Percentiles rank a stretch among this genome's conserved stretches.
These are phyloP conservation scores for Pomatorhinus ruficollis DNA, from an alignment of 2,113 vertebrate genomes.

Conservation along the genomic window DNA sequence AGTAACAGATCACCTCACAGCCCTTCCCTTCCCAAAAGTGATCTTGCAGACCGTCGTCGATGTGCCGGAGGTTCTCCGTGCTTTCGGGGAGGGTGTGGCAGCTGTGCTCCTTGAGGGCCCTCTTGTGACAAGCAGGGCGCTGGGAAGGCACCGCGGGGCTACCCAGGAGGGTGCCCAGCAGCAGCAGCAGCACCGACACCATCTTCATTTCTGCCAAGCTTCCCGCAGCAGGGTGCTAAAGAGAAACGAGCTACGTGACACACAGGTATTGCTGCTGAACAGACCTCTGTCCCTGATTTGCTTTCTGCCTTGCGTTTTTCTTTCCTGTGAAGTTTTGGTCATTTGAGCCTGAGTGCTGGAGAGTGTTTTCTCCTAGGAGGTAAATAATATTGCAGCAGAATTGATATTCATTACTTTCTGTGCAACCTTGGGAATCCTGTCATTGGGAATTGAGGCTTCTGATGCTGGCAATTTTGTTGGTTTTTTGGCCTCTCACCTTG, in stretches of 20 bases:
- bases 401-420: conserved; percentile 37
- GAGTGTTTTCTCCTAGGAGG: conserved; percentile 20
- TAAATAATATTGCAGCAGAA: conserved; percentile 1
- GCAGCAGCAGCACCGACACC: conserved; percentile 36
- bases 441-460: neutral
- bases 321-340: neutral
- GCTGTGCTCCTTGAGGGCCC: conserved; percentile 61
- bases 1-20: conserved; percentile 83
- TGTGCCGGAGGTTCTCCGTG: conserved; percentile 50
- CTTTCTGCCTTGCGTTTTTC: neutral
- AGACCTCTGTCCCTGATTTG: neutral
- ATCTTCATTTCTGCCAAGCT: conserved; percentile 41
- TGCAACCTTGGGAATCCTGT: neutral
- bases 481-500: conserved; percentile 46
- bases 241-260: neutral
- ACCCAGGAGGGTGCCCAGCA: conserved; percentile 64
- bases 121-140: conserved; percentile 77
- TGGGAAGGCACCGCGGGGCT: conserved; percentile 34
- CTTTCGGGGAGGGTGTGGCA: conserved; percentile 72
- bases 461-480: conserved; percentile 20
- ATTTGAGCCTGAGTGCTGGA: neutral
- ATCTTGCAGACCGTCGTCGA: conserved; percentile 49
- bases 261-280: neutral
- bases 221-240: neutral
- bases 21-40: conserved; percentile 80